Conservation (phyloP, 2,797 vertebrate species). For the Halcyon leucocephala region DNA sequence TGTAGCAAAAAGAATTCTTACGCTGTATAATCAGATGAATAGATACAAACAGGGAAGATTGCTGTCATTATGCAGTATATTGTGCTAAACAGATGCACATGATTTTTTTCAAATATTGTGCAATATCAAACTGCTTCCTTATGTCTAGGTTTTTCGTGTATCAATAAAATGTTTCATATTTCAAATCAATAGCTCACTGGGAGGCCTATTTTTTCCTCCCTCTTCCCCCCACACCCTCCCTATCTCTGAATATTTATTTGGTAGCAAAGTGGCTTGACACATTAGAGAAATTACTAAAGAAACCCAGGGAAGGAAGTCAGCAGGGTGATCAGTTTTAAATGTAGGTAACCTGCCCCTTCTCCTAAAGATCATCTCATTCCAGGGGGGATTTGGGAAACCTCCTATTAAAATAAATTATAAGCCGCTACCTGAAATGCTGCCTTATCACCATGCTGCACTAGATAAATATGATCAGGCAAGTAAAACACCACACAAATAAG, state of each 20-base stretch:
- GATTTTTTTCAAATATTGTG: slow-evolving; percentile 75
- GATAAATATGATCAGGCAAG: slow-evolving; percentile 86
- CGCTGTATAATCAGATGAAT: slow-evolving; percentile 80
- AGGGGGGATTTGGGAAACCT: slow-evolving; percentile 85
- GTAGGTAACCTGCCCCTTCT: slow-evolving; percentile 79
- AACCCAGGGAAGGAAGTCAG: slow-evolving; percentile 81
- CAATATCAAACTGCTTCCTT: slow-evolving; percentile 74
- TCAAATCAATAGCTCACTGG: slow-evolving; percentile 76
- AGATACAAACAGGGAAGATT: slow-evolving; percentile 81
- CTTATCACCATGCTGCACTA: slow-evolving; percentile 81
- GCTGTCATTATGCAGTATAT: slow-evolving; percentile 81
- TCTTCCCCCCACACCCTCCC: neutral
- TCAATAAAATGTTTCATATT: slow-evolving; percentile 77
- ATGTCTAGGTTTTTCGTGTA: slow-evolving; percentile 72
- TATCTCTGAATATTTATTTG: slow-evolving; percentile 88
- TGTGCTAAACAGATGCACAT: slow-evolving; percentile 80
- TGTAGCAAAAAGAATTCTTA: slow-evolving; percentile 81
- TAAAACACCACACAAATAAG: slow-evolving; percentile 5
- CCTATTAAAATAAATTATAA: slow-evolving; percentile 87
- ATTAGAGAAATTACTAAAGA: slow-evolving; percentile 84
- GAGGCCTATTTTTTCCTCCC: slow-evolving; percentile 39
- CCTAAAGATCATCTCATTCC: slow-evolving; percentile 84
- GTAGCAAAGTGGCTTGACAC: slow-evolving; percentile 84
- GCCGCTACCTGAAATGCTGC: slow-evolving; percentile 84
- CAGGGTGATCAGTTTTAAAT: slow-evolving; percentile 80